These are phyloP conservation scores for Phalanger gymnotis DNA, from an alignment of 2,797 vertebrate species.

Conservation along the genomic window DNA sequence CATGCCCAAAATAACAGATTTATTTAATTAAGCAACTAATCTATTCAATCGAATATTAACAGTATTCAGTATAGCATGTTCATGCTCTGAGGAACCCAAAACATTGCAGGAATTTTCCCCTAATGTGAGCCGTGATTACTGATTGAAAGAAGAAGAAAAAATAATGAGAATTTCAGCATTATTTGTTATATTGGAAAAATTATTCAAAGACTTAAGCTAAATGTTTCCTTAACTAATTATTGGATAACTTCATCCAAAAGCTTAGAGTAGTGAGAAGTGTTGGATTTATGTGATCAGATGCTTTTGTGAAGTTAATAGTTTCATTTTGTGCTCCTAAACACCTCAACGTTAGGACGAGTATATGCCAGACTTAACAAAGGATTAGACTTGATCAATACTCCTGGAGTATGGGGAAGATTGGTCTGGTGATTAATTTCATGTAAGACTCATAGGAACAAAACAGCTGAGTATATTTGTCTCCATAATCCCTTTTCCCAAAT, in stretches of 20 bases:
- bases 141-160: background rate
- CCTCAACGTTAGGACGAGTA: constrained; percentile 36
- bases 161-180: background rate
- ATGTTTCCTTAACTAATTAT: constrained; percentile 52
- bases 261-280: constrained; percentile 43
- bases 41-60: background rate
- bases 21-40: background rate
- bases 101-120: background rate
- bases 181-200: constrained; percentile 38
- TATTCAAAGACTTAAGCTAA: background rate
- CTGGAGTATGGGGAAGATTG: constrained; percentile 71
- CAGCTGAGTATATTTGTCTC: constrained; percentile 83
- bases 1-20: background rate
- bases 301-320: constrained; percentile 72
- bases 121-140: background rate
- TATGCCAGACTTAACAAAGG: constrained; percentile 73
- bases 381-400: constrained; percentile 80
- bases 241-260: constrained; percentile 22
- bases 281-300: constrained; percentile 64
- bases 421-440: constrained; percentile 83
- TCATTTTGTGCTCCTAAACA: constrained; percentile 75
- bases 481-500: constrained; percentile 85
- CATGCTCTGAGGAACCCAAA: background rate
- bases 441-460: constrained; percentile 78
- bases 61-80: background rate